Evolutionary conservation across 1,140 invertebrate genomes (phyloP), one percentile per base, ranked within the genome.

Genomic region (Neodiprion fabricii): DNA sequence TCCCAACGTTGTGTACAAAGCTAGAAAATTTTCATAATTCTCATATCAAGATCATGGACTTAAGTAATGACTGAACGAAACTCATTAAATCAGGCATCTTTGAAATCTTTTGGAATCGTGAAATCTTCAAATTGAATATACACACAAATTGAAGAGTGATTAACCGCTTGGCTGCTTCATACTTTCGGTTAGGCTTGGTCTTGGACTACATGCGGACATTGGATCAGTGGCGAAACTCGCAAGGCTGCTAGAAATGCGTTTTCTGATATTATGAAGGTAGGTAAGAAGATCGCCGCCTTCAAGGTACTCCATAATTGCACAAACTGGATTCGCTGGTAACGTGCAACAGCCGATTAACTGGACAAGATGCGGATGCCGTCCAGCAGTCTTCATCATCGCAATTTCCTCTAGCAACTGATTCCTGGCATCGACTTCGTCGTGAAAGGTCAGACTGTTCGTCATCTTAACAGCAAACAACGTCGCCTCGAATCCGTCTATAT

Each of bases 241-340:
- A 14, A 48, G 68, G 47, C 68, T 40, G 12, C 68, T 14, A 14
- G 12, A 17, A 9, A 61, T 14, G 11, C 11, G 53, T 17, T 61
- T 61, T 17, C 53, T 61, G 53, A 61, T 61, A 61, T 8, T 17
- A 7, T 87, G 83, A 11, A 93, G 84, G 81, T 93, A 92, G 1
- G 89, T 89, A 70, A 95, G 91, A 67, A 97, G 86, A 85, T 95
- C 95, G 3, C 95, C 95, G 72, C 92, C 92, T 0, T 93, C 91
- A 17, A 95, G 92, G 80, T 93, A 96, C 82, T 97, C 95, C 86
- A 97, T 91, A 1, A 97, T 89, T 70, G 96, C 92, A 50, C 93
- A 92, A 80, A 90, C 91, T 14, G 91, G 95, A 73, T 78, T 81
- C 76, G 91, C 87, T 66, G 88, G 84, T n/a, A 89, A 85, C 1